Evolutionary conservation across 2,113 vertebrate genomes (phyloP), one percentile per base, ranked within the genome.

Genomic region (Oxyura jamaicensis): DNA sequence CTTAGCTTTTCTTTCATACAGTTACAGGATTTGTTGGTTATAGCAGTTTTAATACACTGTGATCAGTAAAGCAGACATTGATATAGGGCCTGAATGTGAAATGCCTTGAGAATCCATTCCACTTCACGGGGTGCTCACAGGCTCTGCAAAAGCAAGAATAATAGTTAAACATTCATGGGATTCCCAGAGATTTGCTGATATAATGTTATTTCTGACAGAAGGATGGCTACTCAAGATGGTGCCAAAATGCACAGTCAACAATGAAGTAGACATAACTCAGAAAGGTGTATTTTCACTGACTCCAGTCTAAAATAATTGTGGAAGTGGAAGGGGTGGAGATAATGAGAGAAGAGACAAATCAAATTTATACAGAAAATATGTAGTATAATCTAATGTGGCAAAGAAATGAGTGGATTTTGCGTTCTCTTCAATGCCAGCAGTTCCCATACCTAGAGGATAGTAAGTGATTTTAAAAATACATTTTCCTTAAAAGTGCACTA

Each of bases 121-220:
- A 46, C 74, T 87, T 91, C 86, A 50, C 44, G 19, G 84, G 81
- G 71, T 36, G 90, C 58, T 48, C 91, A 76, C 65, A 17, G 90
- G 58, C 44, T 90, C 96, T 97, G 97, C 33, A 91, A 96, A 94
- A 91, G 35, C 65, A 97, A 97, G 76, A 96, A 91, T 3, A 96
- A 74, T n/a, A 22, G 50, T 7, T 96, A n/a, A 97, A 55, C 39
- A 86, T 58, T 53, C 17, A 29, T 20, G n/a, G 41, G 33, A 48
- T 33, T 50, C 48, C 33, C 42, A 21, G 33, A 35, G 46, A 29
- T 10, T 25, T 65, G 13, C 28, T 52, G 42, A 42, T 9, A 21
- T 25, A 19, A 25, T 36, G 29, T 2, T 67, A 36, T 23, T 74
- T 22, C 18, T 31, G 28, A 15, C 6, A 13, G 42, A 56, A 78